Base-by-base conservation (phyloP, 2,888 invertebrate genomes). In the Calliopum simillimum region DNA sequence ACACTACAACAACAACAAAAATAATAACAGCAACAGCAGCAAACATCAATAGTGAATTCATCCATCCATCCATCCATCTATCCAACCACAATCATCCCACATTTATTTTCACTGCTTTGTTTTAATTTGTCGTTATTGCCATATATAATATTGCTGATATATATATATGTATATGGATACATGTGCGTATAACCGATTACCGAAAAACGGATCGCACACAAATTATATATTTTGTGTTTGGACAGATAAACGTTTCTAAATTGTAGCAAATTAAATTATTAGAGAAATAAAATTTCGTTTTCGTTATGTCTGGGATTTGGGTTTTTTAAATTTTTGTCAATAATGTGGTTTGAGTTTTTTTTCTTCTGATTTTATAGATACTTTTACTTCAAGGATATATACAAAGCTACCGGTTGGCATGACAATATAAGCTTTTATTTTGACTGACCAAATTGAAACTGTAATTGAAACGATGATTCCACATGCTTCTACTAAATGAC, bases 251-350 rank as follows among this genome's bases (percentile, higher is more conserved):
- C 82, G 83, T 72, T 84, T 81, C 81, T 82, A 83, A 84, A 83
- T 83, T 83, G 83, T 78, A 72, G 83, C 82, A 84, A 83, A 83
- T 84, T 83, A 83, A 83, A 83, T 83, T 84, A 82, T 82, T 82
- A 84, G 80, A 77, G 74, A 75, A 80, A 59, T 73, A 76, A 65
- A 33, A 33, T 72, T 4, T 11, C 76, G 76, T 72, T 77, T 74
- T 76, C 13, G 62, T 14, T 61, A 46, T 61, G 59, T 33, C 58
- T 59, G 58, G 67, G 58, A 21, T 23, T 33, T 59, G 58, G 67
- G 58, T 14, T 23, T 33, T 33, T 33, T 3, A 33, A 33, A 33
- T 33, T 33, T 33, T 33, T 33, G 33, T 33, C 33, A 33, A 33
- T 33, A 33, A 8, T 33, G 33, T 33, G 33, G 5, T 33, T 33